These are phyloP conservation scores for Pollicipes pollicipes DNA, from an alignment of 1,140 invertebrate species.

Conservation along the genomic window DNA sequence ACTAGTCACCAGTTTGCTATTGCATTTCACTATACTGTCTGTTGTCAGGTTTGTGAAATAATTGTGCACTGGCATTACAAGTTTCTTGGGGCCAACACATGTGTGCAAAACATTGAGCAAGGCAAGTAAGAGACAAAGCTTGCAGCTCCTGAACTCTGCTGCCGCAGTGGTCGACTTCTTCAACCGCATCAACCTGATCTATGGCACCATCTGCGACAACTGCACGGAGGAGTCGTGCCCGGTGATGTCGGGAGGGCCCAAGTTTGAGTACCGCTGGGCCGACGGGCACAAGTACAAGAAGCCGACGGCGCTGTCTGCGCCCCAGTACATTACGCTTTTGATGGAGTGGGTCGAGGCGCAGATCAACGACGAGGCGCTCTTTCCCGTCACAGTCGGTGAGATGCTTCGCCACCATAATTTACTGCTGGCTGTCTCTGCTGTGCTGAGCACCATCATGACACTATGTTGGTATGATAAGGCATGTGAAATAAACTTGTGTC, in stretches of 20 bases:
- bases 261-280: constrained; percentile 86
- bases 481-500: no score
- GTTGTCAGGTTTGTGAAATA: no score
- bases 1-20: no score
- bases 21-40: no score
- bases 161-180: constrained; percentile 83
- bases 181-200: constrained; percentile 84
- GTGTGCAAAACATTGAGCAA: no score
- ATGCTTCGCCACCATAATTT: no score
- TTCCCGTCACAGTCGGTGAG: constrained; percentile 57
- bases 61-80: no score
- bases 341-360: constrained; percentile 91
- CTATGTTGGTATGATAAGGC: no score
- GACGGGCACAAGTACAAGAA: constrained; percentile 64
- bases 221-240: constrained; percentile 73
- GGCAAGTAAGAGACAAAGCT: background rate
- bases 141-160: constrained; percentile 5
- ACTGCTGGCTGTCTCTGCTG: no score
- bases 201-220: constrained; percentile 73
- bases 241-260: constrained; percentile 72
- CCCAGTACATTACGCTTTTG: constrained; percentile 64
- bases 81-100: no score
- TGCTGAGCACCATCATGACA: no score
- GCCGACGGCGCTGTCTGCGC: constrained; percentile 68
- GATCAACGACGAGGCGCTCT: constrained; percentile 77